Conservation (phyloP, 2,113 vertebrate species). For the Columba janthina region DNA sequence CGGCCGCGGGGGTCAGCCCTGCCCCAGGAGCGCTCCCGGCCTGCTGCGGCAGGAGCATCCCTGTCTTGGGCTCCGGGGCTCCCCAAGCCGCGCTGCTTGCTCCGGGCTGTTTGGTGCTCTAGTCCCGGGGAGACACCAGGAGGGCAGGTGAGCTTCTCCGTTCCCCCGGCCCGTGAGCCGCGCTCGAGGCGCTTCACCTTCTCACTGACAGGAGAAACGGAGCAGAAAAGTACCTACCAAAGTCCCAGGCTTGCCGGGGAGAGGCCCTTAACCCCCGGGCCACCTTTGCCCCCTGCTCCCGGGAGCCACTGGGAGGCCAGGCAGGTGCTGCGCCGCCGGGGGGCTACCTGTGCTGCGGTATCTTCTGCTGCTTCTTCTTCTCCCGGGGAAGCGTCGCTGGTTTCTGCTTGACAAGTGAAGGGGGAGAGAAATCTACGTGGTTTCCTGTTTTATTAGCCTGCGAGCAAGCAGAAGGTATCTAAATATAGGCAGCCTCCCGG, state of each 20-base stretch:
- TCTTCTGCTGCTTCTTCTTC: neutral
- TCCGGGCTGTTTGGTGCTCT: neutral
- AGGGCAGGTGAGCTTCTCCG: neutral
- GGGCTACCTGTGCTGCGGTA: neutral
- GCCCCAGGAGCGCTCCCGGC: neutral
- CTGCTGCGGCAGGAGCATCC: neutral
- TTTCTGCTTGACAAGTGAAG: neutral
- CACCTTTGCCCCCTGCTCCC: constrained; percentile 46
- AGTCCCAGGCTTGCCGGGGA: neutral
- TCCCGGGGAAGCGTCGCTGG: neutral
- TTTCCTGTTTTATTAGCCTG: constrained; percentile 11
- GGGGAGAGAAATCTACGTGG: neutral
- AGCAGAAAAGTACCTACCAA: constrained; percentile 1
- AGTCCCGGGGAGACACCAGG: neutral
- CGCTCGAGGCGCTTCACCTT: neutral
- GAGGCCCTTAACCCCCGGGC: constrained; percentile 39
- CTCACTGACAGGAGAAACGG: neutral
- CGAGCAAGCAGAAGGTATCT: neutral
- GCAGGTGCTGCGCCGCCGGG: constrained; percentile 19
- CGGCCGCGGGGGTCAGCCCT: neutral
- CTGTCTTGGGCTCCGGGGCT: neutral
- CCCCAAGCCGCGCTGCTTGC: neutral
- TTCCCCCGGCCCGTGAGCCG: neutral
- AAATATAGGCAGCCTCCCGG: neutral
- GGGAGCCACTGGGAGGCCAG: neutral